Evolutionary conservation across 2,888 invertebrate species (phyloP), one percentile per base, ranked within the genome.

Genomic region (Polietes domitor): DNA sequence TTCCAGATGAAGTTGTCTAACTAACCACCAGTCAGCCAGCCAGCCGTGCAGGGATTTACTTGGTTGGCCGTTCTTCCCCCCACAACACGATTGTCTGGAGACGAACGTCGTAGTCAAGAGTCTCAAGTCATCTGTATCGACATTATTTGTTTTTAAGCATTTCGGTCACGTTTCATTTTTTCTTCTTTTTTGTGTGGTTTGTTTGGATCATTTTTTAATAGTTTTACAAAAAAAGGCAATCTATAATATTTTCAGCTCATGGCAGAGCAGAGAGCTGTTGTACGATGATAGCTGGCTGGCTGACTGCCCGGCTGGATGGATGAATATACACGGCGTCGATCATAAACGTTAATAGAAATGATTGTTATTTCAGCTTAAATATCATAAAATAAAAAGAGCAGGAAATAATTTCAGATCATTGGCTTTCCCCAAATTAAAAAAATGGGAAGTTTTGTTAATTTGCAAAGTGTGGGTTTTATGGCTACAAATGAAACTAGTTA

Each of bases 101-200:
- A 7, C 53, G 53, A 17, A n/a, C 50, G 50, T 3, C 53, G 15
- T 15, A 15, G 26, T 58, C 50, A 17, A n/a, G 19, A 50, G 19
- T n/a, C 50, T n/a, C n/a, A 50, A 50, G 43, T 68, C 43, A 43
- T 68, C 24, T 43, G 37, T 37, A 71, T 68, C 68, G 76, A 55
- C 58, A 58, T 73, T 80, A 55, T 80, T 61, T 74, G 7, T 71
- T 83, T 71, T 83, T 78, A 55, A 43, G 21, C 32, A 83, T 83
- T 83, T 83, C 71, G 61, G 73, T 83, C 83, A 83, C 83, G 83
- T 83, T 83, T 72, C 47, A 19, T 26, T 58, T 24, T 58, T 10
- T 3, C 26, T 53, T 37, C 37, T 9, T 37, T 37, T n/a, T n/a
- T n/a, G n/a, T 6, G 32, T n/a, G n/a, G 15, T 47, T 47, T 47